Evolutionary conservation across 2,888 invertebrate species (phyloP), one percentile per base, ranked within the genome.

Genomic region (Caenorhabditis uteleia): DNA sequence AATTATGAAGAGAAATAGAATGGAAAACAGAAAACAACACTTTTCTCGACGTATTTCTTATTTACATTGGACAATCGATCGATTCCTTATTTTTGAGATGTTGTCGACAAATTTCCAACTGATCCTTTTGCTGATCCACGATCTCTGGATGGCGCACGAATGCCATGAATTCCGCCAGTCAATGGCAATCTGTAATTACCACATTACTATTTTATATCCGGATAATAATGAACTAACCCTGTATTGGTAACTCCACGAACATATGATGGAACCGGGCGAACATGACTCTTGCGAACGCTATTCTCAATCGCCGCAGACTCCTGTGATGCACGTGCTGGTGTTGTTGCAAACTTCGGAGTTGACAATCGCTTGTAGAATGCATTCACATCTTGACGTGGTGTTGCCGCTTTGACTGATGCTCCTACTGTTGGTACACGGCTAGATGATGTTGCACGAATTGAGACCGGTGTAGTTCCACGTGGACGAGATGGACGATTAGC

Each of bases 101-200:
- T 10, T 36, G 18, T 18, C 6, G n/a, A 6, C 14, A n/a, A 36
- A n/a, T 6, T 10, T 5, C n/a, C n/a, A 6, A 6, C 12, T 20
- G 8, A 39, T 16, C 27, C 18, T 27, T 27, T 43, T 8, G 43
- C n/a, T 43, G 43, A 20, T 36, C 18, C 27, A 12, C 62, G 56
- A 18, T 50, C 56, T 39, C 53, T 57, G 4, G 64, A 64, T 27
- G 57, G 57, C 21, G 64, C 64, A 43, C 64, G 57, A n/a, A 64
- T 53, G 38, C 64, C 64, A 39, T 64, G 57, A 31, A 53, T 45
- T 26, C 64, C 64, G 39, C 53, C 64, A 8, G 48, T 29, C 5
- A 57, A 49, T 36, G 64, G 56, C 25, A 61, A 26, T 25, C 56
- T 61, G 42, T 1, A 46, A 42, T 8, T 27, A 7, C 7, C 14